A percentile compares a stretch with the other conserved stretches of the same genome.
phyloP scores from a whole-genome alignment of 2,797 vertebrate genomes.

The Graptemys geographica region DNA sequence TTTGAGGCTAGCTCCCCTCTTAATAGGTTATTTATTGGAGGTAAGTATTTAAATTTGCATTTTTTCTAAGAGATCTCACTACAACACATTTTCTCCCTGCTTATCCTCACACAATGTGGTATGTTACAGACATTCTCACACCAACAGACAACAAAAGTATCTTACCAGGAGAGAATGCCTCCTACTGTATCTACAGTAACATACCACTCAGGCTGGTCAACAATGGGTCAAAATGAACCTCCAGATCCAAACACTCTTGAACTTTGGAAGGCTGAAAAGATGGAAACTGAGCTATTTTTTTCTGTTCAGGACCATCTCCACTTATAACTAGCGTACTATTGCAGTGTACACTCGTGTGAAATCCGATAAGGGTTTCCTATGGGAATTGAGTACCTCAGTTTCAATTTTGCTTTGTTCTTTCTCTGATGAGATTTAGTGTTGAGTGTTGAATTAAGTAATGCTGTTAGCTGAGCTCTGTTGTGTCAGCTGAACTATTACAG shows the following conservation, averaged over 20 bases:
- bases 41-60: background rate
- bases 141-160: background rate
- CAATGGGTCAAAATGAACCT: background rate
- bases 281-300: background rate
- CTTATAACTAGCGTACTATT: background rate
- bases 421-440: background rate
- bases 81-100: background rate
- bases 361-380: no score
- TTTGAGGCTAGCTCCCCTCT: background rate
- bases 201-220: accelerated
- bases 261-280: background rate
- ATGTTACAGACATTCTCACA: background rate
- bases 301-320: background rate
- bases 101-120: accelerated
- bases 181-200: background rate
- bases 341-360: background rate
- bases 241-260: background rate
- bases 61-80: background rate
- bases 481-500: background rate
- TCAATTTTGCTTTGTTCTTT: background rate
- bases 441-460: no score
- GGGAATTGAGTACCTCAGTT: background rate
- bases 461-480: background rate
- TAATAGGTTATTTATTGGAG: background rate
- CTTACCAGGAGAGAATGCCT: accelerated